Conservation (phyloP, 2,888 invertebrate species). For the Lydus trimaculatus region DNA sequence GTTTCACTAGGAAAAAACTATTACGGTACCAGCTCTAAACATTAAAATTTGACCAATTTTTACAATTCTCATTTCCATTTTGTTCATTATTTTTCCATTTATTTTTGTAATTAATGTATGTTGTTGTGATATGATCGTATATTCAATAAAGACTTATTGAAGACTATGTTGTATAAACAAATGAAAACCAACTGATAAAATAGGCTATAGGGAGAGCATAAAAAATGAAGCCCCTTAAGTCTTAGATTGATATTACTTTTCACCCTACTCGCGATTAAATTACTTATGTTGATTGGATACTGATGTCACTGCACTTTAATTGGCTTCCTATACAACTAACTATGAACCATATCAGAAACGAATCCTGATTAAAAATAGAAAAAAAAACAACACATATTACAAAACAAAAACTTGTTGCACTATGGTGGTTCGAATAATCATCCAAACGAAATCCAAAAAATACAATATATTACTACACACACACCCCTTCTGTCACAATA, state of each 20-base stretch:
- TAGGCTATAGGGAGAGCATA: neutral
- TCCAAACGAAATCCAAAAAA: neutral
- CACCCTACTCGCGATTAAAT: conserved; percentile 30
- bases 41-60: conserved; percentile 25
- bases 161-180: neutral
- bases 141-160: neutral
- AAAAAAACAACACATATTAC: neutral
- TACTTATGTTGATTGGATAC: conserved; percentile 28
- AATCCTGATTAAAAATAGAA: conserved; percentile 7
- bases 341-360: neutral
- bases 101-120: neutral
- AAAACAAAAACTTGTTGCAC: conserved; percentile 7
- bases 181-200: neutral
- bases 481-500: neutral
- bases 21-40: conserved; percentile 44
- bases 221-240: conserved; percentile 23
- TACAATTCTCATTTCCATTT: conserved; percentile 10
- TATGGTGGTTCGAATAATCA: neutral
- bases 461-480: neutral
- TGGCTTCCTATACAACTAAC: conserved; percentile 28
- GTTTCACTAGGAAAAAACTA: conserved; percentile 48
- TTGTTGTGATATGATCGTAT: conserved; percentile 21
- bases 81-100: conserved; percentile 9
- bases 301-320: conserved; percentile 13
- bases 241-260: conserved; percentile 31